phyloP scores from a whole-genome alignment of 2,888 invertebrate genomes.

The Phasia obesa region DNA sequence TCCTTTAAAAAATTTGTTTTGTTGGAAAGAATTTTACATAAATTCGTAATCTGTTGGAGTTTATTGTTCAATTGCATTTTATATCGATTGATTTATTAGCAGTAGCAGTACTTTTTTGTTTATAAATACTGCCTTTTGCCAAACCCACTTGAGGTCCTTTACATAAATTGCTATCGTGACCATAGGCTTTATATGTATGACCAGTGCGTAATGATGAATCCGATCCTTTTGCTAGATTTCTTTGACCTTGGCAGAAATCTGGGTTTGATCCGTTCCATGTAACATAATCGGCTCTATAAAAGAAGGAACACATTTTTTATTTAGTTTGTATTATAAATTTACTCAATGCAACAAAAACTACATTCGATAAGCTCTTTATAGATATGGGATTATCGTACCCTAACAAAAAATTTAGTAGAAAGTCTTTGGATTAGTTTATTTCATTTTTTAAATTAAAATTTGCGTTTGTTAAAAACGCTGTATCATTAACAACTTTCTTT shows the following conservation, averaged over 20 bases:
- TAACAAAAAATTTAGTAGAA: not conserved
- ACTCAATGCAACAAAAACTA: no score
- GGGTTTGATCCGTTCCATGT: slow-evolving; percentile 93
- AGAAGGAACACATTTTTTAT: slow-evolving; percentile 25
- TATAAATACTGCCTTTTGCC: slow-evolving; percentile 91
- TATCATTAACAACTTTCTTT: no score
- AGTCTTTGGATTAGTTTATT: not conserved
- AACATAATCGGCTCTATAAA: slow-evolving; percentile 89
- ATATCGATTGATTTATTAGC: slow-evolving; percentile 77
- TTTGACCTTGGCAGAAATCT: slow-evolving; percentile 83
- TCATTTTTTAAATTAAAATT: no score
- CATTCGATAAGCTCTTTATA: no score
- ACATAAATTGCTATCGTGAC: slow-evolving; percentile 86
- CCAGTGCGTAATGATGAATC: slow-evolving; percentile 83
- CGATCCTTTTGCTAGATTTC: slow-evolving; percentile 84
- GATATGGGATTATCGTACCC: no score
- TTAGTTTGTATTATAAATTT: no score
- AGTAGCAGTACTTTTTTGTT: slow-evolving; percentile 84
- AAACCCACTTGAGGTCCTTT: slow-evolving; percentile 89
- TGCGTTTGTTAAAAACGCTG: no score
- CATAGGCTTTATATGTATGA: slow-evolving; percentile 84
- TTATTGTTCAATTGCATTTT: slow-evolving; percentile 79
- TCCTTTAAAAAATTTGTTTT: not conserved
- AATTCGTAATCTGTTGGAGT: slow-evolving; percentile 21
- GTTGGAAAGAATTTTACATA: slow-evolving; percentile 6